These are phyloP conservation scores for Percopsis omiscomaycus DNA, from an alignment of 2,797 vertebrate species.

Conservation along the genomic window DNA sequence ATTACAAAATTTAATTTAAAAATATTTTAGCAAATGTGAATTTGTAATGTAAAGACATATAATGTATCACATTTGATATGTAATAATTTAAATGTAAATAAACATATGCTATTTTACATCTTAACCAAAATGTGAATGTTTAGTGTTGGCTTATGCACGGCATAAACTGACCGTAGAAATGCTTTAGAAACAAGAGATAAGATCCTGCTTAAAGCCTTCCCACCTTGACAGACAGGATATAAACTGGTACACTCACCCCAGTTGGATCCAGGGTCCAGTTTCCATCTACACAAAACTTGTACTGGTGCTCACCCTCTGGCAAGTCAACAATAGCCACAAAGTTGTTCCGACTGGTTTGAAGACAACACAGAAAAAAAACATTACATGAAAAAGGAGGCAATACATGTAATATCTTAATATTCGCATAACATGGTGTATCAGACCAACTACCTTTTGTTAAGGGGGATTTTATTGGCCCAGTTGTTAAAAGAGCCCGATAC, in stretches of 20 bases:
- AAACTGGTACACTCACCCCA: slow-evolving; percentile 77
- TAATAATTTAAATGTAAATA: too few species aligned
- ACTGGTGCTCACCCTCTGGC: slow-evolving; percentile 97
- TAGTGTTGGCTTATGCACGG: too few species aligned
- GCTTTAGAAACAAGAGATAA: too few species aligned
- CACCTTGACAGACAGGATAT: not conserved
- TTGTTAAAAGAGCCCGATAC: slow-evolving; percentile 97
- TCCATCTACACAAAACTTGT: slow-evolving; percentile 96
- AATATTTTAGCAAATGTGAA: too few species aligned
- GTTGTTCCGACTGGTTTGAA: slow-evolving; percentile 86
- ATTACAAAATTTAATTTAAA: too few species aligned
- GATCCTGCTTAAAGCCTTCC: too few species aligned
- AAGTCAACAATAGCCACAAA: slow-evolving; percentile 94
- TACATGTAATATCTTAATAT: not conserved
- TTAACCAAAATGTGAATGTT: too few species aligned
- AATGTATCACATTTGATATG: too few species aligned
- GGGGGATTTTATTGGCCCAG: slow-evolving; percentile 93
- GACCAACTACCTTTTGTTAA: slow-evolving; percentile 86
- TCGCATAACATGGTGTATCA: not conserved
- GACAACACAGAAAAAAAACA: not conserved
- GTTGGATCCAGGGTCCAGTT: slow-evolving; percentile 94
- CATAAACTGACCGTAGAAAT: too few species aligned
- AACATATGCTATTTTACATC: too few species aligned
- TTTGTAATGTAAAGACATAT: too few species aligned
- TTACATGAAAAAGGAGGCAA: not conserved